Evolutionary conservation across 2,113 vertebrate genomes (phyloP), one percentile per base, ranked within the genome.

Genomic region (Larimichthys crocea): DNA sequence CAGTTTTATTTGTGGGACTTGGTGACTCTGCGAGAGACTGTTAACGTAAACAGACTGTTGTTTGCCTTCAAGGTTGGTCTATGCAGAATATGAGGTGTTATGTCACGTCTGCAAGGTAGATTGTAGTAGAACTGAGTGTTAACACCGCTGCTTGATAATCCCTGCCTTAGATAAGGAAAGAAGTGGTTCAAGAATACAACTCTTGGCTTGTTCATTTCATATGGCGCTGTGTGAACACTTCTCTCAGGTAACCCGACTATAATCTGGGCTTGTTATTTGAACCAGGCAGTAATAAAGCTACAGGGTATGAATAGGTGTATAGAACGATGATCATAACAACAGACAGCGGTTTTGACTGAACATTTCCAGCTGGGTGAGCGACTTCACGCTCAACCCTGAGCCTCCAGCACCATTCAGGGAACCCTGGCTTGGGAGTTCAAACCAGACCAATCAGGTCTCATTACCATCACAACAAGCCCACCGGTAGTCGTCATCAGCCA

Each of bases 231-330:
- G 80, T 87, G 68, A 68, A 74, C 53, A 74, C 82, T 86, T 92
- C 78, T 92, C 93, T 94, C 94, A 95, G 94, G 95, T 92, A 94
- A 86, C 35, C 86, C 65, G 75, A 90, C 84, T 87, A 49, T 71
- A 67, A 86, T 84, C 78, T 75, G 74, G 76, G 70, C 75, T 83
- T 79, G 65, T 79, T 85, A 31, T 77, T 82, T 75, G 42, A 83
- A 87, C 55, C 7, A 73, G 64, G 65, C 57, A 52, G 50, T 22
- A 22, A 64, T 26, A 56, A 26, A 62, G 40, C 65, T 10, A 75
- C 69, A 40, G 65, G 56, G 66, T 62, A 26, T 77, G 71, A 82
- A 22, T 31, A 50, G 26, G 70, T 22, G 31, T 72, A 42, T 16
- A 15, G 46, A 84, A 78, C 50, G 48, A 75, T 73, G 16, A 67